Base-by-base conservation (phyloP, 2,113 vertebrate genomes). In the Gallinago jamesoni region DNA sequence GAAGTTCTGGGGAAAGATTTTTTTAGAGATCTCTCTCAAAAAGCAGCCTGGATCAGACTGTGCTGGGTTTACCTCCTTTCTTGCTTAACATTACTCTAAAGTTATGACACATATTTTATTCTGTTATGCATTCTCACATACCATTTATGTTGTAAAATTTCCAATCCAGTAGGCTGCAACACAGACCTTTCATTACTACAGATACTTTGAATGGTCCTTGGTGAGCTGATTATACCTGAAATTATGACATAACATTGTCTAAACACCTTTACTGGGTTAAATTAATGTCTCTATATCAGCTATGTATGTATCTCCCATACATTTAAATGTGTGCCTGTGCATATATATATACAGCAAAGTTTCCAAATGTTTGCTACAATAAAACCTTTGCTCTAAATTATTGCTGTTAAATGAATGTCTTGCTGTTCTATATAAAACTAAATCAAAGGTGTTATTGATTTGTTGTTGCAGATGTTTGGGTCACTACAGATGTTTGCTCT, bases 401-500 rank as follows among this genome's bases (percentile, higher is more conserved):
- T 50, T 59, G 7, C 13, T 90, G 16, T 60, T 89, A 90, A 86
- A 72, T 78, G 1, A 78, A 64, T 56, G 11, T 64, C 64, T 35
- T 75, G 6, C 28, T 72, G 27, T 75, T 91, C 21, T 63, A 93
- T 91, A 84, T 78, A 81, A 90, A 90, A 88, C 14, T 56, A 78
- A 92, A 86, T 75, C 81, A 48, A 63, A 89, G 1, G 12, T 72
- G 9, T 35, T 90, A 92, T n/a, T 75, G 52, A 89, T 90, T 93
- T 92, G 35, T 10, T 96, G 19, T 82, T 95, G 63, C 60, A 94
- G 60, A 70, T 80, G 41, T 78, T 84, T 90, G 31, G 23, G 24
- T 81, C 67, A 59, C 67, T 89, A 72, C 43, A 86, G 75, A 81
- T 56, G 6, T 78, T 86, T 93, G 18, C 18, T 90, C 18, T 86